phyloP scores from a whole-genome alignment of 2,797 vertebrate genomes.

The Sitta carolinensis region DNA sequence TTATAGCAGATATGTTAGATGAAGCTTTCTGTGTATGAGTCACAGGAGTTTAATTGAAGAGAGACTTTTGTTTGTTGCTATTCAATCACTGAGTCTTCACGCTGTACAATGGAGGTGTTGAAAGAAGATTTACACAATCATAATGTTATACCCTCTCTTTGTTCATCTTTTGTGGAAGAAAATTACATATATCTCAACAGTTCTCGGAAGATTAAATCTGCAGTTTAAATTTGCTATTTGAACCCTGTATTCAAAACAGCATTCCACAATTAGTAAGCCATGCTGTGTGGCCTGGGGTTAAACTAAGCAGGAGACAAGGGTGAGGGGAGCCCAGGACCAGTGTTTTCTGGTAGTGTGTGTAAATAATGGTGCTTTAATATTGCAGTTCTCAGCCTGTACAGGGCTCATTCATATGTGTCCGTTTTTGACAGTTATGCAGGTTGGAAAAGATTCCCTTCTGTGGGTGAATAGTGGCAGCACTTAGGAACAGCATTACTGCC shows the following conservation, averaged over 20 bases:
- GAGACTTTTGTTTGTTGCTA: constrained; percentile 44
- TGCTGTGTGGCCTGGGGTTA: constrained; percentile 34
- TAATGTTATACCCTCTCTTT: constrained; percentile 60
- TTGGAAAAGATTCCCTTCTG: background rate
- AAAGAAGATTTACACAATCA: constrained; percentile 59
- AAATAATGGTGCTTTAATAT: constrained; percentile 40
- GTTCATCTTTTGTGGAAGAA: constrained; percentile 63
- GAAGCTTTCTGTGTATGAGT: constrained; percentile 39
- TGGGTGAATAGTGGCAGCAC: constrained; percentile 48
- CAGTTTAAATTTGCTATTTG: constrained; percentile 52
- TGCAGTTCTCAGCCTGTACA: background rate
- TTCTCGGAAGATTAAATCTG: constrained; percentile 51
- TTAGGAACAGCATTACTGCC: constrained; percentile 37
- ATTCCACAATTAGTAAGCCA: constrained; percentile 48
- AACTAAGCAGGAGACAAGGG: background rate
- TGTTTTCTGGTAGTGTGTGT: background rate
- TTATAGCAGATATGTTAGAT: constrained; percentile 18
- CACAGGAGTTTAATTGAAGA: constrained; percentile 12
- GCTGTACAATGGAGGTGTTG: constrained; percentile 41
- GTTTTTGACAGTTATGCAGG: constrained; percentile 26
- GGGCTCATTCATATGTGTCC: constrained; percentile 7
- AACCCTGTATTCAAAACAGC: constrained; percentile 59
- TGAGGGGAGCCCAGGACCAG: background rate
- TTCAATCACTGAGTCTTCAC: constrained; percentile 25
- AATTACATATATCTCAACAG: constrained; percentile 49